phyloP scores from a whole-genome alignment of 2,113 vertebrate genomes.

The Stercorarius parasiticus region DNA sequence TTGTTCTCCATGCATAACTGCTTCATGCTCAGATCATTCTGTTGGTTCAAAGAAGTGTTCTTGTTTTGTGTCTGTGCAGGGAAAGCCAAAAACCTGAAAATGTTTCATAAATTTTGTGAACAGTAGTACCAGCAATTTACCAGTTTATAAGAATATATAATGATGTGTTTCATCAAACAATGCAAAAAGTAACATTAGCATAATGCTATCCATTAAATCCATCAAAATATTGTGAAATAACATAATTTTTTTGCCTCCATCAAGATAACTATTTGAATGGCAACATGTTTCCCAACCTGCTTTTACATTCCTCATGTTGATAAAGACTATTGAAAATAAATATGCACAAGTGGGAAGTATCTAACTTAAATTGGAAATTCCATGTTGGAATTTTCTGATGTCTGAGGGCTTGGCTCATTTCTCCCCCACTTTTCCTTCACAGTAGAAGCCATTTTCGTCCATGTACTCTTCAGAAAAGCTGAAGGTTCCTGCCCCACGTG shows the following conservation, averaged over 20 bases:
- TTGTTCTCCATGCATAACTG: not conserved
- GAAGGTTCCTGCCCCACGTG: not conserved
- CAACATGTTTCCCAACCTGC: not conserved
- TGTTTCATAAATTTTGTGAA: not conserved
- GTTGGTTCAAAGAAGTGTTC: not conserved
- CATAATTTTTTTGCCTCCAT: not conserved
- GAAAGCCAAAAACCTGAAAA: not conserved
- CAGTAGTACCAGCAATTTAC: not conserved
- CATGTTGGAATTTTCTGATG: not conserved
- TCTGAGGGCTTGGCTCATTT: not conserved
- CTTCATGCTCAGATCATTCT: not conserved
- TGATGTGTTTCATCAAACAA: not conserved
- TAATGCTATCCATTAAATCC: not conserved
- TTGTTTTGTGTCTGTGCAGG: not conserved
- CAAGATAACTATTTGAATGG: not conserved
- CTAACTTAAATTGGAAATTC: not conserved
- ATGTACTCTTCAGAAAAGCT: not conserved
- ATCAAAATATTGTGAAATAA: not conserved
- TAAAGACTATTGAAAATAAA: not conserved
- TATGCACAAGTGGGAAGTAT: not conserved
- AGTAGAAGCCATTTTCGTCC: not conserved
- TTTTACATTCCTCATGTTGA: not conserved
- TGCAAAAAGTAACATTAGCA: not conserved
- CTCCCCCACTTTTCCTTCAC: not conserved
- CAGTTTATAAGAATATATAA: not conserved